Percentiles rank a stretch among this genome's conserved stretches.
These are phyloP conservation scores for Notothenia coriiceps DNA, from an alignment of 2,113 vertebrate species.

Conservation along the genomic window DNA sequence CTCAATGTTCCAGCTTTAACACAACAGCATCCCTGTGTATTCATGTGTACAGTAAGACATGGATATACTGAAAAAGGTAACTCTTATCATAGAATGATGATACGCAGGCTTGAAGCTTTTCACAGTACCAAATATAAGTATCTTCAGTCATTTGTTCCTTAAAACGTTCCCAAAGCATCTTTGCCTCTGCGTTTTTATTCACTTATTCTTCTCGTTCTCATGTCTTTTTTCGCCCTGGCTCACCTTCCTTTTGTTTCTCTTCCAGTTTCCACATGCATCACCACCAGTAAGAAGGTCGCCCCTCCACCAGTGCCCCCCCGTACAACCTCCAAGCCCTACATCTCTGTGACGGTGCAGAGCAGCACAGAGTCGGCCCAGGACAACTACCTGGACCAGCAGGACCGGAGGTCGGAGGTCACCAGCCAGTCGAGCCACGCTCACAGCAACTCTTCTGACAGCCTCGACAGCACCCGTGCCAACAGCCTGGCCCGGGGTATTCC, in stretches of 20 bases:
- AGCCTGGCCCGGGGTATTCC: conserved; percentile 88
- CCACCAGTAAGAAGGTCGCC: conserved; percentile 96
- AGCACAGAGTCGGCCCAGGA: conserved; percentile 99
- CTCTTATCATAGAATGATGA: background rate
- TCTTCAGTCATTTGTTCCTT: background rate
- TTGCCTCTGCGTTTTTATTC: background rate
- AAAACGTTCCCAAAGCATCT: background rate
- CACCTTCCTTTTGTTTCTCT: background rate
- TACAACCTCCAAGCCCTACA: conserved; percentile 98
- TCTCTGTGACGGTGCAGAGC: conserved; percentile 98
- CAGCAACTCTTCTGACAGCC: conserved; percentile 98
- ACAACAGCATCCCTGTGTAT: conserved; percentile 17
- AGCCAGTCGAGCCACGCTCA: conserved; percentile 94
- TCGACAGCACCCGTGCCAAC: conserved; percentile 95
- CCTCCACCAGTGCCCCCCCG: conserved; percentile 97
- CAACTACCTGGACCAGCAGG: conserved; percentile 96
- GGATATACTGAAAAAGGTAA: conserved; percentile 1
- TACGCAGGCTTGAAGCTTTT: background rate
- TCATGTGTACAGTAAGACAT: conserved; percentile 4
- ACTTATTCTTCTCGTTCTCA: conserved; percentile 1
- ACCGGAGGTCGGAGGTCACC: conserved; percentile 94
- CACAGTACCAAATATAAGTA: background rate
- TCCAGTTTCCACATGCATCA: conserved; percentile 95
- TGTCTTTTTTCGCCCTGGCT: background rate
- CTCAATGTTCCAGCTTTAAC: conserved; percentile 6